These are phyloP conservation scores for Agrochola circellaris DNA, from an alignment of 2,888 invertebrate genomes.

Conservation along the genomic window DNA sequence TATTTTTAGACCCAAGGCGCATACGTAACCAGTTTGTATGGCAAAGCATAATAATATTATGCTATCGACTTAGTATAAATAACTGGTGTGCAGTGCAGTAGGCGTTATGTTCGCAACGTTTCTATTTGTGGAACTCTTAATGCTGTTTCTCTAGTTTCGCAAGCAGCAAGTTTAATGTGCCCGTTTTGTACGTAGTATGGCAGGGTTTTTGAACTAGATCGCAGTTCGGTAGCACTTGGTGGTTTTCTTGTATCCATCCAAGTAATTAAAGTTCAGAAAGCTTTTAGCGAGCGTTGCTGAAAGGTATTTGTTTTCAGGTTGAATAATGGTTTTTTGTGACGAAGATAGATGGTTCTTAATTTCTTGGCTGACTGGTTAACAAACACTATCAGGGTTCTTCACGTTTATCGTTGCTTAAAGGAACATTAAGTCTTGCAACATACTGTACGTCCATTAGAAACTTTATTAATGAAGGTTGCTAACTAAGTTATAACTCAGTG, in stretches of 20 bases:
- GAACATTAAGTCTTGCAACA: neutral
- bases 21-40: slow-evolving; percentile 77
- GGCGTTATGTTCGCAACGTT: slow-evolving; percentile 73
- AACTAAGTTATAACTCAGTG: slow-evolving; percentile 22
- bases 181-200: slow-evolving; percentile 64
- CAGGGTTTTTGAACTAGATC: slow-evolving; percentile 63
- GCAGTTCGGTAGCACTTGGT: slow-evolving; percentile 62
- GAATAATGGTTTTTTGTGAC: slow-evolving; percentile 67
- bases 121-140: slow-evolving; percentile 81
- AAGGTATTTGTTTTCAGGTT: slow-evolving; percentile 67
- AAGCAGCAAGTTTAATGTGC: slow-evolving; percentile 71
- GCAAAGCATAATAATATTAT: slow-evolving; percentile 68
- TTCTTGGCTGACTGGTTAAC: slow-evolving; percentile 50
- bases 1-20: slow-evolving; percentile 85
- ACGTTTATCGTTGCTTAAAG: slow-evolving; percentile 13
- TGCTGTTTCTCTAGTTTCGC: slow-evolving; percentile 80
- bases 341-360: slow-evolving; percentile 63
- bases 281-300: slow-evolving; percentile 64
- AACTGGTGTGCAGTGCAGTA: slow-evolving; percentile 73
- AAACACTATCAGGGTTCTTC: slow-evolving; percentile 49
- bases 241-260: slow-evolving; percentile 64
- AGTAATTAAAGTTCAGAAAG: slow-evolving; percentile 71
- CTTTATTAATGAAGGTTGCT: slow-evolving; percentile 14
- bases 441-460: neutral
- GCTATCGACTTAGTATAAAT: slow-evolving; percentile 75